Evolutionary conservation across 2,113 vertebrate species (phyloP).

Genomic region (Etheostoma spectabile): DNA sequence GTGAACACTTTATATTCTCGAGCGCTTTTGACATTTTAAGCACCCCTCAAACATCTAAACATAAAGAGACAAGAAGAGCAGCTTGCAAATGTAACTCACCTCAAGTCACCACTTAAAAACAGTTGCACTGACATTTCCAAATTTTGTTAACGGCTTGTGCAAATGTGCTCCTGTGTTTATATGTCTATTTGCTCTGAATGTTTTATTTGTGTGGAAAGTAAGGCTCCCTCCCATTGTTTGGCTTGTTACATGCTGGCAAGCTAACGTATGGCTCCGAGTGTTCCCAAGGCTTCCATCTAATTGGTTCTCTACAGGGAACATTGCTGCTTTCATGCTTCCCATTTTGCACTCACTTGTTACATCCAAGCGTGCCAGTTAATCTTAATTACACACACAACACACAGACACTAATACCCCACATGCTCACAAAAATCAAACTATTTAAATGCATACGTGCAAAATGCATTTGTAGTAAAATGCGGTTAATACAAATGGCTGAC

Average conservation of each 20-base stretch:
- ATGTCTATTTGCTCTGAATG: background rate
- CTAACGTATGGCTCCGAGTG: conserved; percentile 40
- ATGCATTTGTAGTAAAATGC: background rate
- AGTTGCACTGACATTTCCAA: conserved; percentile 18
- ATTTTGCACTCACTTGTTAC: conserved; percentile 33
- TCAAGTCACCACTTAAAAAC: conserved; percentile 21
- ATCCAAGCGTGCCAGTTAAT: conserved; percentile 39
- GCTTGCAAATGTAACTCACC: background rate
- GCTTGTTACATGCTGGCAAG: conserved; percentile 48
- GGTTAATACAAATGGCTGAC: background rate
- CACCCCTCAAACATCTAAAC: conserved; percentile 32
- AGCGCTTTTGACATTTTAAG: conserved; percentile 41
- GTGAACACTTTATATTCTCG: conserved; percentile 22
- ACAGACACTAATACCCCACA: conserved; percentile 14
- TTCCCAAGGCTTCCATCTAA: conserved; percentile 48
- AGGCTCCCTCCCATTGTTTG: conserved; percentile 5
- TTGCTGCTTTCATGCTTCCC: conserved; percentile 38
- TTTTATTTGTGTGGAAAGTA: conserved; percentile 21
- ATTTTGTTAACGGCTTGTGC: conserved; percentile 11
- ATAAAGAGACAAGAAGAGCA: conserved; percentile 21
- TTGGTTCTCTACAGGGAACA: conserved; percentile 55
- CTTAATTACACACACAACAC: conserved; percentile 47
- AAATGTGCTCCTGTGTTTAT: background rate
- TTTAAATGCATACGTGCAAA: background rate
- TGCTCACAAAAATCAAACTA: background rate